Conservation (phyloP, 2,888 invertebrate genomes). For the Oithona nana region DNA sequence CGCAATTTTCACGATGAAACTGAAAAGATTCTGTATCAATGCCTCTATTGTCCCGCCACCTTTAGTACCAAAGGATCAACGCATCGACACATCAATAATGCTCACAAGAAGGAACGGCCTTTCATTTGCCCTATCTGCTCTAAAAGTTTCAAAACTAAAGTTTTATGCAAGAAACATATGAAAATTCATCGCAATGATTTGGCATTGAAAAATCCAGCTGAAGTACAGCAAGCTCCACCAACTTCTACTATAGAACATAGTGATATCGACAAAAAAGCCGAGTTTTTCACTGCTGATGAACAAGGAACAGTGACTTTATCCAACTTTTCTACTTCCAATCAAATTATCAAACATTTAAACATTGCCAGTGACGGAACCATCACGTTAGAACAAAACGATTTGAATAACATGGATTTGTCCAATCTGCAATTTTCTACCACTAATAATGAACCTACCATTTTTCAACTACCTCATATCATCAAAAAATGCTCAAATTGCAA, state of each 20-base stretch:
- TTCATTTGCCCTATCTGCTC: slow-evolving; percentile 41
- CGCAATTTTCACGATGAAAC: not conserved
- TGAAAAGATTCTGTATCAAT: not conserved
- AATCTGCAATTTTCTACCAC: not conserved
- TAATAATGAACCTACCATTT: not conserved
- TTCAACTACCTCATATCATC: not conserved
- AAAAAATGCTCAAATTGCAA: not conserved
- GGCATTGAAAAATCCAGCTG: not conserved
- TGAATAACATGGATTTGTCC: not conserved
- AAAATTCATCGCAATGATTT: slow-evolving; percentile 37
- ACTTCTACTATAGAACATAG: not conserved
- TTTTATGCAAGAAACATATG: slow-evolving; percentile 44
- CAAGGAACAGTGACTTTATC: not conserved
- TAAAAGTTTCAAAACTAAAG: slow-evolving; percentile 38
- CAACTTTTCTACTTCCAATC: not conserved
- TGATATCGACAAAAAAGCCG: not conserved
- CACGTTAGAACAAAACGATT: not conserved
- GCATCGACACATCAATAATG: not conserved
- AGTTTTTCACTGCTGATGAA: not conserved
- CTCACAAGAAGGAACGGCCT: slow-evolving; percentile 26
- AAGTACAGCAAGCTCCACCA: not conserved
- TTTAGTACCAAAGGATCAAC: not conserved
- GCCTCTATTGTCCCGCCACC: not conserved
- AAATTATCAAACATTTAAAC: not conserved
- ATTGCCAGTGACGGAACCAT: not conserved